Evolutionary conservation across 2,888 invertebrate genomes (phyloP).

Genomic region (Chironomus riparius): DNA sequence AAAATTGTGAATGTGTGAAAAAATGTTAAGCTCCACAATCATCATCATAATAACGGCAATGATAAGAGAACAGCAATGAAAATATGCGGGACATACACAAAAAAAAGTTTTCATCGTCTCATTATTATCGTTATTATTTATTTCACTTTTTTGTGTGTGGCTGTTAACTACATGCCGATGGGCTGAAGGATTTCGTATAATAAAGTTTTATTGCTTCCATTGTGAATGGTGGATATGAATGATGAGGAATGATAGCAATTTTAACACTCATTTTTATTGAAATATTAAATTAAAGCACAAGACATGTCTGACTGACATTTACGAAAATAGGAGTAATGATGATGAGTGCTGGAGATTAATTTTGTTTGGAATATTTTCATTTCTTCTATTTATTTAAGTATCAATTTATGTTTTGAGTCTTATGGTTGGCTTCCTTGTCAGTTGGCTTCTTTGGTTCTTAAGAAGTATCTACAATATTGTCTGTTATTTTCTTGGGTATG

Average conservation of each 20-base stretch:
- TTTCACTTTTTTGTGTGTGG: too few species aligned
- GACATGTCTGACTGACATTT: background rate
- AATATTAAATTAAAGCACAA: background rate
- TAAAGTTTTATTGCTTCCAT: background rate
- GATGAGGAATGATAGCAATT: background rate
- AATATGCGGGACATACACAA: background rate
- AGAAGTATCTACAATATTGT: too few species aligned
- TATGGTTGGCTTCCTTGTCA: too few species aligned
- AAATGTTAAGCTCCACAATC: background rate
- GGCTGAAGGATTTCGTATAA: background rate
- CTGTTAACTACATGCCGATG: background rate
- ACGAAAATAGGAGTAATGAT: too few species aligned
- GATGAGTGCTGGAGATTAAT: too few species aligned
- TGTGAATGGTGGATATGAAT: background rate
- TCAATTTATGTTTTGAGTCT: too few species aligned
- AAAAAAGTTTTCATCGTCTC: too few species aligned
- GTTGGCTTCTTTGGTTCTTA: too few species aligned
- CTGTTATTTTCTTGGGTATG: too few species aligned
- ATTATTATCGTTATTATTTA: too few species aligned
- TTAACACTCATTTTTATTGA: background rate
- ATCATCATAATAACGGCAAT: background rate
- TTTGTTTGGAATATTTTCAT: too few species aligned
- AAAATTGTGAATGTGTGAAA: background rate
- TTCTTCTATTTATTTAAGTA: too few species aligned
- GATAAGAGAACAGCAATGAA: background rate